phyloP scores from a whole-genome alignment of 2,888 invertebrate species.

The Lasius fuliginosus region DNA sequence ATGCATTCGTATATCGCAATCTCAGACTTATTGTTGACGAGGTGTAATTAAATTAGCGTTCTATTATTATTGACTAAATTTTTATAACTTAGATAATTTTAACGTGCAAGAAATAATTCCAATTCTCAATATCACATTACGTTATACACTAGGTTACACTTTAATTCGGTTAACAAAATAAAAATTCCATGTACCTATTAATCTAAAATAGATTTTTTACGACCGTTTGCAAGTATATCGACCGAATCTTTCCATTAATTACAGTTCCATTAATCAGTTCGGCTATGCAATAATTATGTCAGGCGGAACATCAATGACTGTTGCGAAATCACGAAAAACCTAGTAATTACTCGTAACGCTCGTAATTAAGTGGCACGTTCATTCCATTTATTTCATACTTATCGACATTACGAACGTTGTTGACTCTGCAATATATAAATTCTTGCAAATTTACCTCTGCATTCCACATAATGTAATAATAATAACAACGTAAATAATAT shows the following conservation, averaged over 20 bases:
- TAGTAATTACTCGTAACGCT: background rate
- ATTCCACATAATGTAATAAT: background rate
- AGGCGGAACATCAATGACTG: background rate
- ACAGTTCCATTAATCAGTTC: background rate
- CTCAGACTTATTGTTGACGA: background rate
- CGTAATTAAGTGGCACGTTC: background rate
- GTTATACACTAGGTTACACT: background rate
- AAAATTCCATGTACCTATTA: background rate
- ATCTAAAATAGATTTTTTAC: background rate
- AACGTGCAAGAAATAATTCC: background rate
- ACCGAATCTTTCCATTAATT: conserved; percentile 15
- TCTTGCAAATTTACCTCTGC: background rate
- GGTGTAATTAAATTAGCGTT: background rate
- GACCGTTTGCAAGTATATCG: background rate
- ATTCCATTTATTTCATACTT: background rate
- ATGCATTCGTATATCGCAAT: background rate
- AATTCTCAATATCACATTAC: background rate
- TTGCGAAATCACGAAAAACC: conserved; percentile 20
- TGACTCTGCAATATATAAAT: background rate
- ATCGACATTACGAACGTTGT: background rate
- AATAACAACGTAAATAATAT: background rate
- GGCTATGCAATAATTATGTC: conserved; percentile 13
- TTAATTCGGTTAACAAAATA: background rate
- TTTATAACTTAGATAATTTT: background rate
- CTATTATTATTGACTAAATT: conserved; percentile 1